Evolutionary conservation across 2,888 invertebrate species (phyloP), one percentile per base, ranked within the genome.

Genomic region (Sinodicranocentrus sp.): DNA sequence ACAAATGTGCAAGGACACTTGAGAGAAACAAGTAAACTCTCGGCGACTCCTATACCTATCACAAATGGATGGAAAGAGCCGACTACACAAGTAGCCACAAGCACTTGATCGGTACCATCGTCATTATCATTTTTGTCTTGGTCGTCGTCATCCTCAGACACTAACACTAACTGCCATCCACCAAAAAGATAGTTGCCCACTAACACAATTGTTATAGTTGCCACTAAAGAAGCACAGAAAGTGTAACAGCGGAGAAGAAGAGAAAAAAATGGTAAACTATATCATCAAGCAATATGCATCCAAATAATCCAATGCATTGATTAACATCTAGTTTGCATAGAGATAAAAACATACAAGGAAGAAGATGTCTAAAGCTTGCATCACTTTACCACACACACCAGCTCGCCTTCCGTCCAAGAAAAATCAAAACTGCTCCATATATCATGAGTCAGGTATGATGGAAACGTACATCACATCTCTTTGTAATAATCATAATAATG

Each of bases 371-470:
- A 33, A 10, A 33, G 63, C 21, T 77, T 77, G 76, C 65, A 70
- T 82, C 75, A 57, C 59, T 63, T 33, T n/a, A n/a, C n/a, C n/a
- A n/a, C n/a, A n/a, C n/a, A 15, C 52, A 79, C 72, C 54, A 82
- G 82, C 52, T 83, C 25, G 77, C 83, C 77, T 83, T 83, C 83
- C 77, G 83, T 77, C 44, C 65, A 83, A 52, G 33, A 75, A 82
- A 59, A 70, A 82, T 82, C 63, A 3, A 52, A n/a, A n/a, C n/a
- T 48, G n/a, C 54, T 39, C 71, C 25, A 33, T 44, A 43, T 43
- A 48, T 48, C 48, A 17, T 65, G 61, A 59, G 39, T 48, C 54
- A 26, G 26, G 54, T 39, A 71, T n/a, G n/a, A n/a, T n/a, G n/a
- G n/a, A n/a, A n/a, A n/a, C n/a, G n/a, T n/a, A n/a, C n/a, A n/a